Percentiles rank a stretch among this genome's conserved stretches.
Conservation (phyloP, 1,140 invertebrate species). For the Macrostomum lignano region DNA sequence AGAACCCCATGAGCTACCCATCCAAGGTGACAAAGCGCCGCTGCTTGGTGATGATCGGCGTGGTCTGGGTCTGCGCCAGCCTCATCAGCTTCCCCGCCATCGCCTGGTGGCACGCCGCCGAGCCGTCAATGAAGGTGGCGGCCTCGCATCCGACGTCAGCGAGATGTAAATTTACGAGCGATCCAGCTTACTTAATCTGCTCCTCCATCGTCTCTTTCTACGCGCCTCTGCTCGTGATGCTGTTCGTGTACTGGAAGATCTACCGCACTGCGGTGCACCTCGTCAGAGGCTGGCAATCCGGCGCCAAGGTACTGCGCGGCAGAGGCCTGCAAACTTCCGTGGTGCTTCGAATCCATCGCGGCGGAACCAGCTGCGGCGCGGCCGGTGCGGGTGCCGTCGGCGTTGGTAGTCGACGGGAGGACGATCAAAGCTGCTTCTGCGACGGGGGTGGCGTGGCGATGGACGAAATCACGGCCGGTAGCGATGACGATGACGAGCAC, state of each 20-base stretch:
- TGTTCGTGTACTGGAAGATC: conserved; percentile 8
- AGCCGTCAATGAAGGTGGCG: not conserved
- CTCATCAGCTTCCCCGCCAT: conserved; percentile 77
- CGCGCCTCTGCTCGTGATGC: conserved; percentile 8
- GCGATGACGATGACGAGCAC: no score
- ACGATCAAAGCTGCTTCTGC: no score
- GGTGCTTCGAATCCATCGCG: no score
- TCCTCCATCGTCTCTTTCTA: conserved; percentile 27
- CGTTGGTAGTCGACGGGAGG: no score
- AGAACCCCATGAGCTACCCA: conserved; percentile 84
- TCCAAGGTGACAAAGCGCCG: conserved; percentile 68
- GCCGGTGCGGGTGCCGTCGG: no score
- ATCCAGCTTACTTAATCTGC: conserved; percentile 61
- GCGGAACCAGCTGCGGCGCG: no score
- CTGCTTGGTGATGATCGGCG: conserved; percentile 56
- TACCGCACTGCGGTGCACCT: conserved; percentile 2
- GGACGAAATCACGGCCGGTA: no score
- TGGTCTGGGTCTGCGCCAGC: conserved; percentile 63
- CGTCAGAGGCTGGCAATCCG: conserved; percentile 5
- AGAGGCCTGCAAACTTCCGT: no score
- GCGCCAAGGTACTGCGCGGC: conserved; percentile 6
- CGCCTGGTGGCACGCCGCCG: conserved; percentile 72
- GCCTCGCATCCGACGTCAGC: no score
- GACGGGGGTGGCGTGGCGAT: no score
- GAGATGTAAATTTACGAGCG: conserved; percentile 46